These are phyloP conservation scores for Halictus quadricinctus DNA, from an alignment of 2,888 invertebrate genomes.

Conservation along the genomic window DNA sequence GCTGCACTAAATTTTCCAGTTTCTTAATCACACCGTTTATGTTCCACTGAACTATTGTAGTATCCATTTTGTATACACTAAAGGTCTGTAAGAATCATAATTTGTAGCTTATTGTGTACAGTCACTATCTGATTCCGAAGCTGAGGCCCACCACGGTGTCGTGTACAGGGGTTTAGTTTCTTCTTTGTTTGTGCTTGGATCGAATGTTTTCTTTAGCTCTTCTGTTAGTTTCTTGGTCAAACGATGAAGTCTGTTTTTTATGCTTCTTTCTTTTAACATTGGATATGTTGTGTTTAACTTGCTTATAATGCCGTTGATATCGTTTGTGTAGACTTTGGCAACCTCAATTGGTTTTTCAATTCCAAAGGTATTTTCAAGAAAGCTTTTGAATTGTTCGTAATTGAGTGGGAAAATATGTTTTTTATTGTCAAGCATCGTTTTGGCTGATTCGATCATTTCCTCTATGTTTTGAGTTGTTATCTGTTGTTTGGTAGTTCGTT, in stretches of 20 bases:
- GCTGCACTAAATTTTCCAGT: background rate
- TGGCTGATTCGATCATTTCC: background rate
- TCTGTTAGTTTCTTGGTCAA: background rate
- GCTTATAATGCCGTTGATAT: background rate
- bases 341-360: background rate
- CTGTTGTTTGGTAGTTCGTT: background rate
- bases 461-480: background rate
- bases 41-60: background rate
- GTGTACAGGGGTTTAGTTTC: background rate
- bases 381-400: background rate
- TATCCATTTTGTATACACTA: background rate
- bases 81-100: background rate
- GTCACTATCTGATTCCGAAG: background rate
- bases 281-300: background rate
- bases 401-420: background rate
- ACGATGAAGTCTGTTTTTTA: background rate
- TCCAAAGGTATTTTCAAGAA: background rate
- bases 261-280: background rate
- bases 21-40: background rate
- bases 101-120: background rate
- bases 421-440: background rate
- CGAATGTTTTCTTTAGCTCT: background rate
- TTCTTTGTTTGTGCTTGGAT: no score
- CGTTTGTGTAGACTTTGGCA: background rate
- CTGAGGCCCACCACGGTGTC: background rate